A percentile compares a stretch with the other conserved stretches of the same genome.
Conservation (phyloP, 2,113 vertebrate genomes). For the Periophthalmodon schlosseri region DNA sequence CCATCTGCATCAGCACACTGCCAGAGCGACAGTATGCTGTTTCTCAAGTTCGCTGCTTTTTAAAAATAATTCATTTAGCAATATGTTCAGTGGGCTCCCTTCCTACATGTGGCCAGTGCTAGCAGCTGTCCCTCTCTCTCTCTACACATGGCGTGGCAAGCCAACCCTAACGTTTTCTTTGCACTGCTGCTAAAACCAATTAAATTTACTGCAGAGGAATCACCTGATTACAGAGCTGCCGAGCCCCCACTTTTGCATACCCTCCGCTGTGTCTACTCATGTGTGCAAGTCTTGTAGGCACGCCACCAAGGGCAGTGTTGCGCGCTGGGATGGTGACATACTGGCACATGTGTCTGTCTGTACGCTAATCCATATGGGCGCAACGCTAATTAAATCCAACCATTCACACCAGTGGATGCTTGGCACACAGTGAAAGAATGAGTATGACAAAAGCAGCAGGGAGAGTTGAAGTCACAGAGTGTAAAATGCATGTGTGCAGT, state of each 20-base stretch:
- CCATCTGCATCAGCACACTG: conserved; percentile 39
- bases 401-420: conserved; percentile 63
- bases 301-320: conserved; percentile 57
- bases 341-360: conserved; percentile 48
- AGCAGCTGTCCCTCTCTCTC: conserved; percentile 72
- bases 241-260: conserved; percentile 18
- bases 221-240: conserved; percentile 64
- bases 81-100: conserved; percentile 51
- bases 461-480: conserved; percentile 32
- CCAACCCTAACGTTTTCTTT: conserved; percentile 71
- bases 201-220: conserved; percentile 68
- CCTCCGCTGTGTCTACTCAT: conserved; percentile 46
- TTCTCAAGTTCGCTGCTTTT: conserved; percentile 53
- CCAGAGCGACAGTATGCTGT: conserved; percentile 57
- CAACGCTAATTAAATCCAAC: conserved; percentile 72
- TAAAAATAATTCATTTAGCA: conserved; percentile 62
- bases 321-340: conserved; percentile 66
- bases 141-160: conserved; percentile 55
- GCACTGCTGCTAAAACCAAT: conserved; percentile 73
- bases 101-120: conserved; percentile 44
- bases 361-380: conserved; percentile 68
- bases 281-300: conserved; percentile 48
- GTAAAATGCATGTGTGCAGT: conserved; percentile 8
- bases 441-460: conserved; percentile 62
- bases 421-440: conserved; percentile 52